A percentile compares a stretch with the other conserved stretches of the same genome.
Evolutionary conservation across 2,113 vertebrate genomes (phyloP).

Genomic region (Microtus pennsylvanicus): DNA sequence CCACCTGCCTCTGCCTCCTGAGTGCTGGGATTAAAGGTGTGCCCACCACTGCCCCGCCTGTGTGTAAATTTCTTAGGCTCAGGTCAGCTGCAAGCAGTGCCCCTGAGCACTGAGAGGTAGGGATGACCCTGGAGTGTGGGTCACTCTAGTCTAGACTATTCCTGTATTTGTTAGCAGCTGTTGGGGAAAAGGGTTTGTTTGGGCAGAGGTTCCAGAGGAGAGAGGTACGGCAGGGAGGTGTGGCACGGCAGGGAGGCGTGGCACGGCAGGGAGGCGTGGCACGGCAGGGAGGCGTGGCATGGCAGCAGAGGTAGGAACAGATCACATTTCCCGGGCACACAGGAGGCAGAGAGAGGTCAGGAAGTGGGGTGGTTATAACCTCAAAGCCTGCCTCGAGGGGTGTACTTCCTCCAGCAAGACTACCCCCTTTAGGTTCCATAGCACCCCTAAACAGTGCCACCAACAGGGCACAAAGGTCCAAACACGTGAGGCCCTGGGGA

Average conservation of each 20-base stretch:
- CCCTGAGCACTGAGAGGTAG: background rate
- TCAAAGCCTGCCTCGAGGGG: background rate
- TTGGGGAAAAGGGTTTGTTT: background rate
- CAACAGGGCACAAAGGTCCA: background rate
- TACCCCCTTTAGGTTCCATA: background rate
- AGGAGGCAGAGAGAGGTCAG: background rate
- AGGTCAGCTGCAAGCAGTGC: background rate
- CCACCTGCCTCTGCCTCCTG: too few relatives aligned
- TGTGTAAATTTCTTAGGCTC: background rate
- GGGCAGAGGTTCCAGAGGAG: background rate
- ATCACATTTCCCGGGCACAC: background rate
- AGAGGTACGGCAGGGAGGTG: background rate
- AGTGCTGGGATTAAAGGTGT: too few relatives aligned
- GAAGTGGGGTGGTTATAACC: background rate
- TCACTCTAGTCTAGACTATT: too few relatives aligned
- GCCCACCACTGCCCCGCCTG: too few relatives aligned
- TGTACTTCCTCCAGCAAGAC: background rate
- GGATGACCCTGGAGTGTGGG: background rate
- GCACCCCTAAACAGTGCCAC: background rate
- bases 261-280: too few relatives aligned
- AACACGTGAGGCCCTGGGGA: too few relatives aligned
- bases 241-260: too few relatives aligned
- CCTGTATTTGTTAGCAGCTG: background rate
- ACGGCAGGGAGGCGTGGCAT: background rate
- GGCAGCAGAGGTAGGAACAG: background rate